Percentiles rank a stretch among this genome's conserved stretches.
Evolutionary conservation across 2,888 invertebrate species (phyloP).

Genomic region (Torymus texanus): DNA sequence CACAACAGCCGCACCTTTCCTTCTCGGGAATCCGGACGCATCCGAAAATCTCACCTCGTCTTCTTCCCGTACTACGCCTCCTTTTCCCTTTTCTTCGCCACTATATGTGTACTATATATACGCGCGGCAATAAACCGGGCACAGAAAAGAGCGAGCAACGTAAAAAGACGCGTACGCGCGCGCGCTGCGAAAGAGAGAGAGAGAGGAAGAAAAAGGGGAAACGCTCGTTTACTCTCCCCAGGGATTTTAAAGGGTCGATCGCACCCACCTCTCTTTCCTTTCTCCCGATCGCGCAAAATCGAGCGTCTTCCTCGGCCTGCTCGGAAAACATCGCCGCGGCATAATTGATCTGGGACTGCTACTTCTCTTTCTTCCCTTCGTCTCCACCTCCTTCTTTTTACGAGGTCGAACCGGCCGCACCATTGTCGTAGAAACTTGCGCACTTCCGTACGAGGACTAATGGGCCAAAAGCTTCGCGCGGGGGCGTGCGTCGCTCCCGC

Average conservation of each 20-base stretch:
- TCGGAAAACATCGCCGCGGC: neutral
- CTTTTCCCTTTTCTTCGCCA: neutral
- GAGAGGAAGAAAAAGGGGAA: conserved; percentile 5
- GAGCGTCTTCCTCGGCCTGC: conserved; percentile 4
- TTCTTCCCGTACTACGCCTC: neutral
- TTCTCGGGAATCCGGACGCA: conserved; percentile 33
- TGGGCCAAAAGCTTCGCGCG: conserved; percentile 37
- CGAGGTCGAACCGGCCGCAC: neutral
- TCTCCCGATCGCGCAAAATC: conserved; percentile 44
- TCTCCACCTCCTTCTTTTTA: conserved; percentile 26
- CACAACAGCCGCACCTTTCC: conserved; percentile 6
- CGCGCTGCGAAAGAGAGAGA: too few species aligned
- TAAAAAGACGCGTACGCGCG: conserved; percentile 10
- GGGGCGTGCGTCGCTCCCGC: conserved; percentile 50
- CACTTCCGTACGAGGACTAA: conserved; percentile 46
- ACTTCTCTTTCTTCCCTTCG: neutral
- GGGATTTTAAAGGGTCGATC: conserved; percentile 48
- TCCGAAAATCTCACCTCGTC: conserved; percentile 46
- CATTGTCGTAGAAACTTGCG: conserved; percentile 35
- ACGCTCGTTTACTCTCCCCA: neutral
- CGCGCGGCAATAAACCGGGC: neutral
- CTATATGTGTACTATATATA: neutral
- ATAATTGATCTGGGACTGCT: conserved; percentile 45
- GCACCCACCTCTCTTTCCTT: conserved; percentile 31
- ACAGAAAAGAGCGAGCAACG: neutral